phyloP scores from a whole-genome alignment of 2,888 invertebrate species.

The Plebejus anna region DNA sequence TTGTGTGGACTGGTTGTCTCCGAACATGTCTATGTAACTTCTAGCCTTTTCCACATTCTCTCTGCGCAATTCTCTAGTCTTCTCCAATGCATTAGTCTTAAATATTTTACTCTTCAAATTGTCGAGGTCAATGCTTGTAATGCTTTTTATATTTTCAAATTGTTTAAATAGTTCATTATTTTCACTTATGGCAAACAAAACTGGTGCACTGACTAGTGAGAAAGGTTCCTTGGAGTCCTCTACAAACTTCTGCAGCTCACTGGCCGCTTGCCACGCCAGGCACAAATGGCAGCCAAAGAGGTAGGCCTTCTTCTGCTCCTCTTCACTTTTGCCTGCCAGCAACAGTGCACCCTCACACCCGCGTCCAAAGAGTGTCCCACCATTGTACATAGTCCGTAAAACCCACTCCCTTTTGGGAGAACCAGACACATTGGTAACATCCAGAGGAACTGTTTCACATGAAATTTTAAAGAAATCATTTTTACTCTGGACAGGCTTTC shows the following conservation, averaged over 20 bases:
- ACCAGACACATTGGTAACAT: conserved; percentile 64
- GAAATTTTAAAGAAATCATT: conserved; percentile 53
- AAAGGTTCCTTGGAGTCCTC: conserved; percentile 80
- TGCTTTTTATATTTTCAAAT: conserved; percentile 77
- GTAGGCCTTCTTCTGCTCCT: conserved; percentile 86
- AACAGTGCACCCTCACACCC: conserved; percentile 90
- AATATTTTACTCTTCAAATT: conserved; percentile 62
- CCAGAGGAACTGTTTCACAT: conserved; percentile 61
- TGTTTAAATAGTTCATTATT: conserved; percentile 82
- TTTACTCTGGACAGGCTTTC: conserved; percentile 66
- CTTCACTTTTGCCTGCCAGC: conserved; percentile 83
- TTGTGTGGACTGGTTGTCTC: conserved; percentile 57
- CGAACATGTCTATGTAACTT: conserved; percentile 56
- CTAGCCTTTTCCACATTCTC: conserved; percentile 60
- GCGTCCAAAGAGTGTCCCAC: conserved; percentile 83
- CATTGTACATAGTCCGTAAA: conserved; percentile 83
- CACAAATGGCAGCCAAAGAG: conserved; percentile 90
- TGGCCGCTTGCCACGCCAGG: conserved; percentile 87
- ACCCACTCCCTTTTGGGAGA: conserved; percentile 86
- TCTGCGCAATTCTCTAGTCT: conserved; percentile 54
- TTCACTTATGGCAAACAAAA: conserved; percentile 88
- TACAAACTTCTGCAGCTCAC: conserved; percentile 63
- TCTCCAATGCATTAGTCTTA: conserved; percentile 61
- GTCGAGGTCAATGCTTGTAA: conserved; percentile 81
- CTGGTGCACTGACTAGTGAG: conserved; percentile 89